A percentile compares a stretch with the other conserved stretches of the same genome.
These are phyloP conservation scores for Carassius carassius DNA, from an alignment of 2,113 vertebrate genomes.

Conservation along the genomic window DNA sequence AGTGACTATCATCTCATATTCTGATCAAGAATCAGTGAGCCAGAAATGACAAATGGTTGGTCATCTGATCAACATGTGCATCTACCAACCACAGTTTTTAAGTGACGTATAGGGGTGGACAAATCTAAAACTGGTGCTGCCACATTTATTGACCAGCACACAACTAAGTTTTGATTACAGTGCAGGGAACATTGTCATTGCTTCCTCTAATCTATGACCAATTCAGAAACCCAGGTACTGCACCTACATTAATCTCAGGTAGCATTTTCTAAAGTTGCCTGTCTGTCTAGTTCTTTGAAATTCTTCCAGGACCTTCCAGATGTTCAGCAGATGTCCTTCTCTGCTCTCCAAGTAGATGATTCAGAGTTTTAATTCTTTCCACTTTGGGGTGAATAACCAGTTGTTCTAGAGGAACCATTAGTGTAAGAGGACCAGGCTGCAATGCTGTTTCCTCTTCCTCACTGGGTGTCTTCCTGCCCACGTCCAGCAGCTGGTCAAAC, in stretches of 20 bases:
- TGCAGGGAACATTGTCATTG: not conserved
- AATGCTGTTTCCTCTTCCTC: not conserved
- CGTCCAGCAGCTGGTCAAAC: conserved; percentile 11
- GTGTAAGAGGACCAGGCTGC: not conserved
- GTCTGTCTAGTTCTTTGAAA: not conserved
- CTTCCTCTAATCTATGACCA: not conserved
- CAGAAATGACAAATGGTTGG: not conserved
- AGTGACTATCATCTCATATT: not conserved
- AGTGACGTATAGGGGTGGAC: not conserved
- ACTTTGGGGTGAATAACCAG: not conserved
- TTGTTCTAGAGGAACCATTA: not conserved
- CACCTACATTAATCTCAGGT: not conserved
- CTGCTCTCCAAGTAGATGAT: not conserved
- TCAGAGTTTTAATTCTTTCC: not conserved
- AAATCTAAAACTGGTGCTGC: not conserved
- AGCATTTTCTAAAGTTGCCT: not conserved
- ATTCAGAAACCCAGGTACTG: not conserved
- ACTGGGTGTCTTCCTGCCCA: not conserved
- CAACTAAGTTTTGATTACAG: not conserved
- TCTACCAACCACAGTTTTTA: not conserved
- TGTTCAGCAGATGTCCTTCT: not conserved
- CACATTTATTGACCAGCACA: not conserved
- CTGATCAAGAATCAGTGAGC: not conserved
- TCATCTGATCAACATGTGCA: not conserved
- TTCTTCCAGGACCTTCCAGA: not conserved